phyloP scores from a whole-genome alignment of 2,113 vertebrate species.

The Centropus unirufus region DNA sequence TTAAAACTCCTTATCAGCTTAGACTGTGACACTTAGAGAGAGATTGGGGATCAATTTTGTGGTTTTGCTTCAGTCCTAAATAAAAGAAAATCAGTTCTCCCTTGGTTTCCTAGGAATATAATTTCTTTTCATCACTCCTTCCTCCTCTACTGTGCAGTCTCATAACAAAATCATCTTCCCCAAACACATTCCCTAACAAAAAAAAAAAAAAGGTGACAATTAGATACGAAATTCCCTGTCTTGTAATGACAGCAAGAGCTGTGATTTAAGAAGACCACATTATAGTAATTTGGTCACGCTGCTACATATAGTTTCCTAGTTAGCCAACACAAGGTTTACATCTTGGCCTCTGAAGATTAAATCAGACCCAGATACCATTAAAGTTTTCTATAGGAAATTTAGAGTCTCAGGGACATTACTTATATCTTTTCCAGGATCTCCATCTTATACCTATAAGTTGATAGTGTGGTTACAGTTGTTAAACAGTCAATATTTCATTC shows the following conservation, averaged over 20 bases:
- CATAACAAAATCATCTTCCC: background rate
- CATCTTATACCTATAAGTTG: background rate
- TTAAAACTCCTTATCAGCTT: slow-evolving; percentile 22
- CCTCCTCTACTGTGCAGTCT: background rate
- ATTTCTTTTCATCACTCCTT: background rate
- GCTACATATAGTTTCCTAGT: background rate
- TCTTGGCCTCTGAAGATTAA: background rate
- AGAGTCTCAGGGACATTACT: background rate
- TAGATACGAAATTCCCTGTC: background rate
- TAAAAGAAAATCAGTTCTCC: background rate
- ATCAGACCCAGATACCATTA: background rate
- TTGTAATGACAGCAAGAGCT: background rate
- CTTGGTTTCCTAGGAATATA: background rate
- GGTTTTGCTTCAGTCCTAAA: slow-evolving; percentile 4
- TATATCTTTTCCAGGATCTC: background rate
- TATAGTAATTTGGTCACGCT: background rate
- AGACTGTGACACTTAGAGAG: background rate
- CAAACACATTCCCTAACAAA: background rate
- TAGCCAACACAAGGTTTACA: background rate
- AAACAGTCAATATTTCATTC: background rate
- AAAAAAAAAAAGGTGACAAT: background rate
- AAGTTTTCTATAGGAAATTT: background rate
- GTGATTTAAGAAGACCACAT: background rate
- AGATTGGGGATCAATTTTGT: background rate
- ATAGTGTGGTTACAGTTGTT: background rate